Conservation (phyloP, 2,888 invertebrate species). For the Dasypolia templi region DNA sequence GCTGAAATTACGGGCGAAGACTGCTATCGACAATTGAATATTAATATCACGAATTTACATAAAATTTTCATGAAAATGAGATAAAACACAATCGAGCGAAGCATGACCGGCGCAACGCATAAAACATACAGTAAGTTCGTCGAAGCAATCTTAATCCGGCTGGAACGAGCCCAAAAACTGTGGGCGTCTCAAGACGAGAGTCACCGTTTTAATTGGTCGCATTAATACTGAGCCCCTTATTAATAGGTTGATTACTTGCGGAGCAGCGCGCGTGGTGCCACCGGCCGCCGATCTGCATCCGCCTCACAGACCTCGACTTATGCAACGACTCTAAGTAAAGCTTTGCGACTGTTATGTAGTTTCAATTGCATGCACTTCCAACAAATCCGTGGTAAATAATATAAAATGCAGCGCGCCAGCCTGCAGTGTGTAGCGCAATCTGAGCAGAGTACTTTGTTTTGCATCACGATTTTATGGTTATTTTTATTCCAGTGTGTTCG, state of each 20-base stretch:
- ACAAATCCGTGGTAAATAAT: constrained; percentile 70
- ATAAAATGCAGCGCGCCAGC: constrained; percentile 62
- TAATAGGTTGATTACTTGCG: constrained; percentile 90
- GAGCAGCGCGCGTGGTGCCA: constrained; percentile 73
- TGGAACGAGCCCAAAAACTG: constrained; percentile 90
- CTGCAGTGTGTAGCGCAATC: constrained; percentile 56
- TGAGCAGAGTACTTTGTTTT: constrained; percentile 54
- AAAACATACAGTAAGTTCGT: constrained; percentile 76
- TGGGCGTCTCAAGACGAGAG: constrained; percentile 87
- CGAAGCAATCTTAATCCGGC: constrained; percentile 84
- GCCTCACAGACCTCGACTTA: constrained; percentile 72
- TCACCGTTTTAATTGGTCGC: constrained; percentile 89
- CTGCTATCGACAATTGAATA: constrained; percentile 85
- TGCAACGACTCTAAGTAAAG: constrained; percentile 78
- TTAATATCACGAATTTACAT: constrained; percentile 82
- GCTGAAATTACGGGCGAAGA: constrained; percentile 85
- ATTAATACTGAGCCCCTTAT: constrained; percentile 88
- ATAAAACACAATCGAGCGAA: constrained; percentile 71
- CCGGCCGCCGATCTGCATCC: constrained; percentile 70
- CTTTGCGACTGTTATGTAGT: constrained; percentile 71
- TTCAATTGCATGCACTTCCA: constrained; percentile 67
- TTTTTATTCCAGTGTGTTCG: constrained; percentile 59
- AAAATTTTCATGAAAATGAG: constrained; percentile 76
- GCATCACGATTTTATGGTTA: constrained; percentile 50
- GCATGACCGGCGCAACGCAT: constrained; percentile 65